phyloP scores from a whole-genome alignment of 2,113 vertebrate species.

The Xenus cinereus region DNA sequence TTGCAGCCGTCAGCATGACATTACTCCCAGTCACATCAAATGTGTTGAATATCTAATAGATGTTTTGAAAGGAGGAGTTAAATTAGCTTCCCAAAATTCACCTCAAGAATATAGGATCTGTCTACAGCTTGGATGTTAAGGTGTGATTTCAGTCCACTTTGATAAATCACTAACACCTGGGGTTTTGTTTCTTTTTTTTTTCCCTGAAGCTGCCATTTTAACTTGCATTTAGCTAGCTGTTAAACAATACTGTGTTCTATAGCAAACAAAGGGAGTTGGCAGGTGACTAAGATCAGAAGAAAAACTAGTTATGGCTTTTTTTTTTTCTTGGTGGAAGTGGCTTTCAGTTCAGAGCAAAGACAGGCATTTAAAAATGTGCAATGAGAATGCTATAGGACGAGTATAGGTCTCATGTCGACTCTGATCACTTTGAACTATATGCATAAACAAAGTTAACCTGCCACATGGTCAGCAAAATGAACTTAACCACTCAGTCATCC shows the following conservation, averaged over 20 bases:
- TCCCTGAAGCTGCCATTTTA: background rate
- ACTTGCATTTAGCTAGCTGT: background rate
- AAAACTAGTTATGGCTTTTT: background rate
- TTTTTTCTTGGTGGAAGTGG: background rate
- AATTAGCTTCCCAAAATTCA: slow-evolving; percentile 26
- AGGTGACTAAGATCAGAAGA: slow-evolving; percentile 28
- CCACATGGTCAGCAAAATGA: background rate
- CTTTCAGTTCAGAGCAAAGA: slow-evolving; percentile 1
- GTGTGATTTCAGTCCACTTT: background rate
- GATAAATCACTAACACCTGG: background rate
- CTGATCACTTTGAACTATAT: background rate
- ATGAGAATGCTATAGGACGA: background rate
- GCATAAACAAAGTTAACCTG: background rate
- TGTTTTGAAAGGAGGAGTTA: slow-evolving; percentile 40
- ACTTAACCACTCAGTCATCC: background rate
- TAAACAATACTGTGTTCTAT: background rate
- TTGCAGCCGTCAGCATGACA: slow-evolving; percentile 52
- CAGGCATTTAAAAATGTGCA: background rate
- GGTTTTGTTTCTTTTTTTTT: background rate
- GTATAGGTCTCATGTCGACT: background rate
- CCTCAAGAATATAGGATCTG: background rate
- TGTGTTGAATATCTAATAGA: slow-evolving; percentile 8
- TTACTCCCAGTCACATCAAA: slow-evolving; percentile 22
- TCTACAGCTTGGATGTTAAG: background rate
- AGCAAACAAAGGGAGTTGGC: background rate